Evolutionary conservation across 2,888 invertebrate genomes (phyloP).

Genomic region (Trissoscelio sp.): DNA sequence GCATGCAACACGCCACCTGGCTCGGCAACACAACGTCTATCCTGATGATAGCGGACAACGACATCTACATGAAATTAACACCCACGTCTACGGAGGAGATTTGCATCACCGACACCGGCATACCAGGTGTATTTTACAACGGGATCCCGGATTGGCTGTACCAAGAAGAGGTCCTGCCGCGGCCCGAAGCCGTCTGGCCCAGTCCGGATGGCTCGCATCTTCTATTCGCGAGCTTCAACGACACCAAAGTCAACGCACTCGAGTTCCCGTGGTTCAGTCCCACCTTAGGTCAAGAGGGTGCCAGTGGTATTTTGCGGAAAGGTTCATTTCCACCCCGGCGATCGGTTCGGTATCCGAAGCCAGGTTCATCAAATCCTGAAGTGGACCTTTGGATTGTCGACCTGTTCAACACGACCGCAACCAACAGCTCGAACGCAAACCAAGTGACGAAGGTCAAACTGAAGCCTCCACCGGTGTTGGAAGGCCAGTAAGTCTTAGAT

Average conservation of each 20-base stretch:
- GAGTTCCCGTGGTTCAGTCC: constrained; percentile 92
- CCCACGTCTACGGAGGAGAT: constrained; percentile 87
- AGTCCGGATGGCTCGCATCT: constrained; percentile 91
- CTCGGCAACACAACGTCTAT: constrained; percentile 91
- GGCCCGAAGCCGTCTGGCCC: constrained; percentile 94
- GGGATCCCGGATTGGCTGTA: constrained; percentile 98
- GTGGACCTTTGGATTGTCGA: constrained; percentile 93
- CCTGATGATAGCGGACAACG: constrained; percentile 93
- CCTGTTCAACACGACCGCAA: constrained; percentile 87
- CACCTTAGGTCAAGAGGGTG: constrained; percentile 82
- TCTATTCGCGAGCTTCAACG: constrained; percentile 94
- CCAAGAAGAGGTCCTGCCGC: constrained; percentile 96
- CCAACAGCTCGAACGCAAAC: constrained; percentile 77
- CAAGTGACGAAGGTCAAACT: constrained; percentile 84
- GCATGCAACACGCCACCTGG: constrained; percentile 94
- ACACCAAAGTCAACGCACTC: constrained; percentile 84
- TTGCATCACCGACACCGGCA: constrained; percentile 90
- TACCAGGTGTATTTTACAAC: constrained; percentile 93
- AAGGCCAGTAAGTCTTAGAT: constrained; percentile 90
- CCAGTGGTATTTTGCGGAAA: constrained; percentile 84
- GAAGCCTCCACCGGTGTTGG: constrained; percentile 89
- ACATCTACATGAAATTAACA: constrained; percentile 92
- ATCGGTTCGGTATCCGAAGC: constrained; percentile 93
- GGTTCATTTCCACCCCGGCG: constrained; percentile 91
- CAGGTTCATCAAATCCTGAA: constrained; percentile 93